Evolutionary conservation across 2,888 invertebrate species (phyloP).

Genomic region (Oxycera nigricornis): DNA sequence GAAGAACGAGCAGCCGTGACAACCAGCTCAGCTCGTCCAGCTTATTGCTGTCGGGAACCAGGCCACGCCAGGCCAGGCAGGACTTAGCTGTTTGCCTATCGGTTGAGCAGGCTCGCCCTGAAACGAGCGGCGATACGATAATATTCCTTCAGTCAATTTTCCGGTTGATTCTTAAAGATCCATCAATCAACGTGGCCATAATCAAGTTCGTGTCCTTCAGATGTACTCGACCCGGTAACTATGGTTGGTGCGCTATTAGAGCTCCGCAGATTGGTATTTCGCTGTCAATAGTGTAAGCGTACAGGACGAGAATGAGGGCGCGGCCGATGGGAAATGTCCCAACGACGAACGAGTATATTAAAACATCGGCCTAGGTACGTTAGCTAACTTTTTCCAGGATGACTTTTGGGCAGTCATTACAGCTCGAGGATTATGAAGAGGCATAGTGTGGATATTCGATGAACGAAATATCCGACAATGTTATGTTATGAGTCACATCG

Average conservation of each 20-base stretch:
- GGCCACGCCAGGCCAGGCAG: neutral
- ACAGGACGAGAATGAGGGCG: neutral
- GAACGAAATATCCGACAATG: neutral
- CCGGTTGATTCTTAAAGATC: conserved; percentile 22
- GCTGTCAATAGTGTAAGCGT: neutral
- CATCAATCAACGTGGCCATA: conserved; percentile 34
- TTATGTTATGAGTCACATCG: conserved; percentile 3
- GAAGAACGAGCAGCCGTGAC: conserved; percentile 4
- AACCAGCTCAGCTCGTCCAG: neutral
- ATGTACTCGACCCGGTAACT: conserved; percentile 2
- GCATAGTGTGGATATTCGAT: neutral
- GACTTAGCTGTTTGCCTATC: neutral
- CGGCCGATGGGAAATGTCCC: neutral
- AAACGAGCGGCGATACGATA: conserved; percentile 2
- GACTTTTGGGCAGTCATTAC: neutral
- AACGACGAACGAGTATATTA: neutral
- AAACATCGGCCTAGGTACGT: neutral
- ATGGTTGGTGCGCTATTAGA: neutral
- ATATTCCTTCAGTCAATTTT: conserved; percentile 32
- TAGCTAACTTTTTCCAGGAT: neutral
- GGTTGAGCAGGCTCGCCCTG: neutral
- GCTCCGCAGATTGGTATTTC: neutral
- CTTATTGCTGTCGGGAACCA: neutral
- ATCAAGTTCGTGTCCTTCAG: neutral
- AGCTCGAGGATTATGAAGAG: conserved; percentile 3